Base-by-base conservation (phyloP, 1,140 invertebrate species). In the Daktulosphaira vitifoliae region DNA sequence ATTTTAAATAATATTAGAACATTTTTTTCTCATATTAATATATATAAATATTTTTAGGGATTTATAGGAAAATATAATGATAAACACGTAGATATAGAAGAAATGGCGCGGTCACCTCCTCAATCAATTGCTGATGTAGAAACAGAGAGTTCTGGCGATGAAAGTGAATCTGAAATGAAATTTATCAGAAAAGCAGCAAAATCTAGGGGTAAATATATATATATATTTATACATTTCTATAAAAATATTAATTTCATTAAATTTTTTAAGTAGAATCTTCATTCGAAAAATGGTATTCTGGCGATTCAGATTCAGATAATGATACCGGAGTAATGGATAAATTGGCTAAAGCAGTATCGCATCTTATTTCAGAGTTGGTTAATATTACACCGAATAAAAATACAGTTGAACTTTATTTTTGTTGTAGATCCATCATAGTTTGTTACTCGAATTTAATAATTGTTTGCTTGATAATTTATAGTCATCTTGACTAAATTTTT, bases 301-400 rank as follows among this genome's bases (percentile, higher is more conserved):
- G 82, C 53, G 87, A 88, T 67, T 88, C 86, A 0, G 88, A 90
- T 74, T 88, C 87, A 0, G 88, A 91, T 69, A 86, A 86, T 69
- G 88, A 90, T 67, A 84, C 83, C 68, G 81, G 79, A 5, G 73
- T 80, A 3, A 79, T 83, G 73, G 85, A 87, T 68, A 87, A 85
- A 74, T 74, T 88, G 38, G 81, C 82, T 0, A 81, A 79, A 50
- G 84, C 84, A 38, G 84, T 88, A 67, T 82, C 82, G 56, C 84
- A 88, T 75, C 76, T 90, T 65, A 89, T 90, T 74, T 86, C 84
- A 37, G 78, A 76, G 78, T 79, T 74, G 71, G 68, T 26, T 2
- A 20, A 18, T 2, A 20, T 20, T 5, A 6, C 11, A 33, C 11
- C 5, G 11, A 33, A 33, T 33, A 33, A 33, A 33, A 33, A 33